A percentile compares a stretch with the other conserved stretches of the same genome.
phyloP scores from a whole-genome alignment of 1,140 invertebrate genomes.

The Latrodectus geometricus region DNA sequence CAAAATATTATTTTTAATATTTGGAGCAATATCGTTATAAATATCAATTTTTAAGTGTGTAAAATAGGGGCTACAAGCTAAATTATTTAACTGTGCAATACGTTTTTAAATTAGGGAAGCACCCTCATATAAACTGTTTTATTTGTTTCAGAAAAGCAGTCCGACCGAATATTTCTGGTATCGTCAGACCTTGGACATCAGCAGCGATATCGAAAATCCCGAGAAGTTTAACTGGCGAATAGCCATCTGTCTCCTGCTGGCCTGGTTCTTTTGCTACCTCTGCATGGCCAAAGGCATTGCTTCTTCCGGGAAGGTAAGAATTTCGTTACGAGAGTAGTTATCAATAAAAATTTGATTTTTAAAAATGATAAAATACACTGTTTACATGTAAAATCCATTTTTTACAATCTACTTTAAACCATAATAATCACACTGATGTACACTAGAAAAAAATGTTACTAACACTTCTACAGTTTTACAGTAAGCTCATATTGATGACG shows the following conservation, averaged over 20 bases:
- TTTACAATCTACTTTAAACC: no score
- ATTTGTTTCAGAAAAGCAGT: slow-evolving; percentile 76
- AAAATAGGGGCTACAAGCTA: no score
- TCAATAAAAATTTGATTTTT: background rate
- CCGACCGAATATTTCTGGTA: slow-evolving; percentile 96
- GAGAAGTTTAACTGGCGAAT: slow-evolving; percentile 95
- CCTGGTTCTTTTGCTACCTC: slow-evolving; percentile 96
- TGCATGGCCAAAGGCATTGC: slow-evolving; percentile 99
- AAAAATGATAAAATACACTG: background rate
- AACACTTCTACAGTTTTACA: no score
- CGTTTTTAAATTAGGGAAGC: no score
- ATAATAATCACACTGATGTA: no score
- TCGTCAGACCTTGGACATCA: slow-evolving; percentile 88
- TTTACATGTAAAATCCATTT: background rate
- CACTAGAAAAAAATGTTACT: no score
- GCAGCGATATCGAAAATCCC: slow-evolving; percentile 87
- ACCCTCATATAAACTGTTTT: background rate
- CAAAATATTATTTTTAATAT: no score
- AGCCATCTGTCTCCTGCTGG: slow-evolving; percentile 84
- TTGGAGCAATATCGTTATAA: no score
- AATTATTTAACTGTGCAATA: no score
- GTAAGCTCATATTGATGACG: no score
- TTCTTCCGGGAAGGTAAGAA: slow-evolving; percentile 87
- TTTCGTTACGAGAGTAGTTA: background rate
- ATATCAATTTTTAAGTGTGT: no score